These are phyloP conservation scores for Plestiodon gilberti DNA, from an alignment of 2,113 vertebrate genomes.

Conservation along the genomic window DNA sequence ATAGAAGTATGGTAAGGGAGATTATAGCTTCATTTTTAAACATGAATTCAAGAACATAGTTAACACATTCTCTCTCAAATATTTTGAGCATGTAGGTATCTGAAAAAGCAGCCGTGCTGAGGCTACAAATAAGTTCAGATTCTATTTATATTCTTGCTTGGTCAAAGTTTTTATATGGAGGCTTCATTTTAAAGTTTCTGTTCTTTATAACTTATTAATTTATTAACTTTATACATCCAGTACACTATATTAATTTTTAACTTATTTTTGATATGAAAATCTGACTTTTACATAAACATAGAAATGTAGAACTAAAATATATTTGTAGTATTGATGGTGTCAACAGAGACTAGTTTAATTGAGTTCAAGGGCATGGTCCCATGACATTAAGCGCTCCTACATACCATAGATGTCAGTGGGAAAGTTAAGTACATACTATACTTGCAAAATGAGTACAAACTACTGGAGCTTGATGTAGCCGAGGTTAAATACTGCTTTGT, in stretches of 20 bases:
- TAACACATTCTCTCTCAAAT: neutral
- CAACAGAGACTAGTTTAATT: neutral
- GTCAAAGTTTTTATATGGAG: neutral
- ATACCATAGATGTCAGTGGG: neutral
- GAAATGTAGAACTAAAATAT: neutral
- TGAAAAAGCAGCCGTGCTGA: neutral
- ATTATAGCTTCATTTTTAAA: neutral
- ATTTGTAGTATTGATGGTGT: neutral
- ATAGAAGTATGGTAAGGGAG: fast-evolving
- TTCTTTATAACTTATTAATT: neutral
- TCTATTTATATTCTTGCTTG: slow-evolving; percentile 1
- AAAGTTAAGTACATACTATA: neutral
- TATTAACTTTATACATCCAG: neutral
- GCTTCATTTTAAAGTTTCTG: neutral
- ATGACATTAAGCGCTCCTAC: neutral
- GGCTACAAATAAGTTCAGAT: neutral
- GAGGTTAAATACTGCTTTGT: neutral
- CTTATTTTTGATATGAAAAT: neutral
- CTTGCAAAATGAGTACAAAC: neutral
- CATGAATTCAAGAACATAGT: neutral
- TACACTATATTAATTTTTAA: neutral
- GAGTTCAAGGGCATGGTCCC: neutral
- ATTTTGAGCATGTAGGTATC: slow-evolving; percentile 5
- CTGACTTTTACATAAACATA: fast-evolving
- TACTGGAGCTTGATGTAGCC: neutral